Percentiles rank a stretch among this genome's conserved stretches.
phyloP scores from a whole-genome alignment of 2,113 vertebrate species.

The Vicugna pacos region DNA sequence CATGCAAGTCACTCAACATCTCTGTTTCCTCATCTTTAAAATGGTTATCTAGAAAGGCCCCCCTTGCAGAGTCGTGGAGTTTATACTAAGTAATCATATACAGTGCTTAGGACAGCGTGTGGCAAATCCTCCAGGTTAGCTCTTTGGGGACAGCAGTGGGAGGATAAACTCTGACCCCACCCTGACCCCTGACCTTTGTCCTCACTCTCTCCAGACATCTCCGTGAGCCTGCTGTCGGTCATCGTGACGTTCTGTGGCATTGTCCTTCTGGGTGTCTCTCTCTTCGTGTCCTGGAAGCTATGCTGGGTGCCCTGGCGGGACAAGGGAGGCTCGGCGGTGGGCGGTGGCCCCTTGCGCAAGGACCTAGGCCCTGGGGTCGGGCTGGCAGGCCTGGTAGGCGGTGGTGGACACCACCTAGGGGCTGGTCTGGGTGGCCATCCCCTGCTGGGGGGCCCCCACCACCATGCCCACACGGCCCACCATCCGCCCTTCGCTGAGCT shows the following conservation, averaged over 20 bases:
- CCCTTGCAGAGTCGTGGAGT: fast-evolving
- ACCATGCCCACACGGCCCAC: conserved; percentile 86
- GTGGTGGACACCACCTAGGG: conserved; percentile 79
- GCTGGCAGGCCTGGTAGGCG: conserved; percentile 87
- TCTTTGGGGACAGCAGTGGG: background rate
- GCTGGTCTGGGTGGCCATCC: conserved; percentile 87
- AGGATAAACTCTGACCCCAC: background rate
- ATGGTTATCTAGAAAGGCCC: background rate
- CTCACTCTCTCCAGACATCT: conserved; percentile 89
- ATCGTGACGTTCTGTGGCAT: conserved; percentile 97
- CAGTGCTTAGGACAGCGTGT: background rate
- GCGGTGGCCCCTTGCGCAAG: conserved; percentile 86
- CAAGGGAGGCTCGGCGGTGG: conserved; percentile 89
- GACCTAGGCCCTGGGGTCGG: conserved; percentile 86
- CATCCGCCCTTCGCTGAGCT: conserved; percentile 91
- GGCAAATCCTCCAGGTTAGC: background rate
- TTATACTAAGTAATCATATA: background rate
- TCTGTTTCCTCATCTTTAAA: background rate
- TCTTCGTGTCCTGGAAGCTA: conserved; percentile 97
- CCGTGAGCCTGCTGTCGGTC: conserved; percentile 95
- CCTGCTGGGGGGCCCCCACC: conserved; percentile 83
- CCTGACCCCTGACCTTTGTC: conserved; percentile 51
- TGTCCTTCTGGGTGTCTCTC: conserved; percentile 95
- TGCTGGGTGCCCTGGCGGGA: conserved; percentile 97
- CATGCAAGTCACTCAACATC: background rate